phyloP scores from a whole-genome alignment of 2,888 invertebrate species.

The Clostera curtula region DNA sequence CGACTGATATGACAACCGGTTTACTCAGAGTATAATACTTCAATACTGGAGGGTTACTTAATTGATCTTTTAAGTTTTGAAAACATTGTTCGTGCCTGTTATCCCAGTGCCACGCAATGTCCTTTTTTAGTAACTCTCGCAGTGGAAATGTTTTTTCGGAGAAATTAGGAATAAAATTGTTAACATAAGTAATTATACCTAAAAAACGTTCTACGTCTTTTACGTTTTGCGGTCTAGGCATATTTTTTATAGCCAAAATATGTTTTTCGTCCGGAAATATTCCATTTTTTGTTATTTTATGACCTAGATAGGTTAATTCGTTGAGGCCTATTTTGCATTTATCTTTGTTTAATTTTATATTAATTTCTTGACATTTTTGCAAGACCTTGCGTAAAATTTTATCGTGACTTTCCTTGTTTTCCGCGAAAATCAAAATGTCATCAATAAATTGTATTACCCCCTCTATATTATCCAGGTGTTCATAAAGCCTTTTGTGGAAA shows the following conservation, averaged over 20 bases:
- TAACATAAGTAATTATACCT: neutral
- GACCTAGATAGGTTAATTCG: neutral
- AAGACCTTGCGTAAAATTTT: neutral
- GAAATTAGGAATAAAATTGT: neutral
- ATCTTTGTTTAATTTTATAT: too few species aligned
- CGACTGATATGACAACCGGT: too few species aligned
- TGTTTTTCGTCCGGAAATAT: neutral
- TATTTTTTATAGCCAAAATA: neutral
- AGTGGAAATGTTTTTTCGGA: neutral
- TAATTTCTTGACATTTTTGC: neutral
- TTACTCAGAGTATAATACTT: slow-evolving; percentile 3
- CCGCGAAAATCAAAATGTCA: slow-evolving; percentile 13
- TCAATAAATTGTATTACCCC: slow-evolving; percentile 16
- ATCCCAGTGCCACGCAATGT: neutral
- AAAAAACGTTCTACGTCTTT: neutral
- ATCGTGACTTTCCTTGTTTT: neutral
- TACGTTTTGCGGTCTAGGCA: neutral
- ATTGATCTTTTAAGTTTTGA: neutral
- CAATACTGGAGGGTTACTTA: slow-evolving; percentile 1
- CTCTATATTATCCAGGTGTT: slow-evolving; percentile 13
- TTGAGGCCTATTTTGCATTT: neutral
- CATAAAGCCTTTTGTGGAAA: slow-evolving; percentile 16
- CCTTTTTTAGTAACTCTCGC: neutral
- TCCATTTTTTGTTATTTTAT: too few species aligned
- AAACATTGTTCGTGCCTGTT: neutral